phyloP scores from a whole-genome alignment of 2,797 vertebrate genomes.

The Alca torda region DNA sequence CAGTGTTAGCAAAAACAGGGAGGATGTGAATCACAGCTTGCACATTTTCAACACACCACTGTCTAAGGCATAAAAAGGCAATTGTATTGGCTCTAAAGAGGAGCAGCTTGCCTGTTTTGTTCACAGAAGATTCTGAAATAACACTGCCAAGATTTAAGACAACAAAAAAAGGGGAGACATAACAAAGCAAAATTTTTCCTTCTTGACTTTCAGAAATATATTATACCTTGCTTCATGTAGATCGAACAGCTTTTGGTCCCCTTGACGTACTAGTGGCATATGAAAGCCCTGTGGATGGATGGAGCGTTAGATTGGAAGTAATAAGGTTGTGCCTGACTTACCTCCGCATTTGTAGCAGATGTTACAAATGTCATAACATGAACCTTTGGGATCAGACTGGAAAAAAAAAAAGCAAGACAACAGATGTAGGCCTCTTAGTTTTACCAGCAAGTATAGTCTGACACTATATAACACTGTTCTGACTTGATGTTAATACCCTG shows the following conservation, averaged over 20 bases:
- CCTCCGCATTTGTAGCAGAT: constrained; percentile 73
- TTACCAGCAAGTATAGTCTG: constrained; percentile 58
- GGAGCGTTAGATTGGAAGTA: constrained; percentile 72
- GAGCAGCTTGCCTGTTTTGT: constrained; percentile 33
- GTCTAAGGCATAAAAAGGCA: constrained; percentile 37
- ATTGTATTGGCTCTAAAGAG: constrained; percentile 42
- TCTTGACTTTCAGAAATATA: constrained; percentile 35
- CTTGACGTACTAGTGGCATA: constrained; percentile 27
- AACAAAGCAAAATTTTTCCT: constrained; percentile 6
- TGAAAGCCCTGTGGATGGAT: constrained; percentile 65
- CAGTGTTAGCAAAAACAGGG: constrained; percentile 1
- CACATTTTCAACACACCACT: neutral
- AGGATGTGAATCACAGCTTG: constrained; percentile 33
- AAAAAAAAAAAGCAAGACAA: constrained; percentile 32
- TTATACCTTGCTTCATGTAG: constrained; percentile 36
- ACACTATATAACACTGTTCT: constrained; percentile 52
- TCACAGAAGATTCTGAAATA: constrained; percentile 52
- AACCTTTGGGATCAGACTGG: constrained; percentile 71
- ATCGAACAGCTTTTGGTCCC: constrained; percentile 16
- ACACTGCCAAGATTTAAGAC: constrained; percentile 26
- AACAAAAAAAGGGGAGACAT: neutral
- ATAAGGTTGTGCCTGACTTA: constrained; percentile 76
- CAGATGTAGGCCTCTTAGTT: constrained; percentile 68
- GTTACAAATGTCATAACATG: constrained; percentile 74
- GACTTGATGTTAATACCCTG: constrained; percentile 49